Percentiles rank a stretch among this genome's conserved stretches.
Conservation (phyloP, 37 sponge, comb jelly and placozoan species). For the Spongilla lacustris region DNA sequence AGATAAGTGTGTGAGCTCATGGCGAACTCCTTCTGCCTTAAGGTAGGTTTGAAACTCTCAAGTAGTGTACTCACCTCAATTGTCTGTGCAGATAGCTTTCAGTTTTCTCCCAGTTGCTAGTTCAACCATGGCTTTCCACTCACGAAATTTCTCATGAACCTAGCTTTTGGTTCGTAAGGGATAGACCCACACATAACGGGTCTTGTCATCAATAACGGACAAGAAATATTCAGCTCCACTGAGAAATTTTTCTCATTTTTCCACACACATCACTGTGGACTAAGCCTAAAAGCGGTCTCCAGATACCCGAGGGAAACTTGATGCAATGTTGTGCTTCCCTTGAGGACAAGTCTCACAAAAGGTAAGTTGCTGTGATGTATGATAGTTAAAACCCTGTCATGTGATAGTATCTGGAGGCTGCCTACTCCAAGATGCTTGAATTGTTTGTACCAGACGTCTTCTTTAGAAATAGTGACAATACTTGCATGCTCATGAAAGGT, state of each 20-base stretch:
- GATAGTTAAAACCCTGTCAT: constrained; percentile 51
- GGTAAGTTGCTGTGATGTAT: constrained; percentile 22
- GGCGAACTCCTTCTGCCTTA: constrained; percentile 61
- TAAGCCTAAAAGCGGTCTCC: constrained; percentile 43
- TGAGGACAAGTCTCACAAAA: constrained; percentile 69
- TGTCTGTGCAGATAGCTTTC: constrained; percentile 61
- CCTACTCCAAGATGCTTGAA: constrained; percentile 49
- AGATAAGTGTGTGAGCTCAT: constrained; percentile 41
- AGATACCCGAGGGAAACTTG: constrained; percentile 29
- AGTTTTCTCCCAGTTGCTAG: constrained; percentile 36
- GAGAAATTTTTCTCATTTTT: constrained; percentile 43
- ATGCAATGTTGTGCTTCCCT: constrained; percentile 61
- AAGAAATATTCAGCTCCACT: constrained; percentile 73
- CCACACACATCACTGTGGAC: constrained; percentile 72
- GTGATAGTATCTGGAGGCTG: constrained; percentile 46
- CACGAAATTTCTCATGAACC: constrained; percentile 51
- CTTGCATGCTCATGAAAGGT: neutral
- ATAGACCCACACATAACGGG: constrained; percentile 70
- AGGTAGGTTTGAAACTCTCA: constrained; percentile 47
- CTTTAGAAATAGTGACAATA: constrained; percentile 21
- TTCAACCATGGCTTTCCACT: constrained; percentile 75
- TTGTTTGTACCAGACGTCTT: constrained; percentile 64
- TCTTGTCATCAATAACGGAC: constrained; percentile 65
- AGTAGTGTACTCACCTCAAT: constrained; percentile 65
- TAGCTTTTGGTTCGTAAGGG: constrained; percentile 50